Percentiles rank a stretch among this genome's conserved stretches.
These are phyloP conservation scores for Notarius lentiginosus DNA, from an alignment of 2,113 vertebrate genomes.

Conservation along the genomic window DNA sequence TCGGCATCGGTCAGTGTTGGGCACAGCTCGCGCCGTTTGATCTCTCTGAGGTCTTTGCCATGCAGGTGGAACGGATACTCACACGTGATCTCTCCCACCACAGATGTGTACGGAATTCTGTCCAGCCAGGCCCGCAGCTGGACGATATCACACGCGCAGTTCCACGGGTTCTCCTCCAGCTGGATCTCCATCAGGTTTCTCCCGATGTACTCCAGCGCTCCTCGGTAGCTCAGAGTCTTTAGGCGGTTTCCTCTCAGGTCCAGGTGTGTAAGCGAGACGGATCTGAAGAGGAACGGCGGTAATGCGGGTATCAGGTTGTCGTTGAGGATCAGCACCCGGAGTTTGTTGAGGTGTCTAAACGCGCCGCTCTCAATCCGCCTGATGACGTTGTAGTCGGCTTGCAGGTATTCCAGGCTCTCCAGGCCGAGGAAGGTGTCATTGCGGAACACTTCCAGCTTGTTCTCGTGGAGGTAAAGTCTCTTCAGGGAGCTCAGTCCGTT, in stretches of 20 bases:
- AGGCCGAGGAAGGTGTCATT: slow-evolving; percentile 96
- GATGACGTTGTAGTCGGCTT: slow-evolving; percentile 98
- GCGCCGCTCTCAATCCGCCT: slow-evolving; percentile 95
- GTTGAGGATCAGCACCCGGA: slow-evolving; percentile 95
- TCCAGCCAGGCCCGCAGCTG: slow-evolving; percentile 94
- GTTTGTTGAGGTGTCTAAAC: slow-evolving; percentile 91
- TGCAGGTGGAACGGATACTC: slow-evolving; percentile 98
- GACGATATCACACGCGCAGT: slow-evolving; percentile 93
- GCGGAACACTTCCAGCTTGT: slow-evolving; percentile 95
- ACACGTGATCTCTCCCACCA: slow-evolving; percentile 96
- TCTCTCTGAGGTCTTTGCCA: slow-evolving; percentile 93
- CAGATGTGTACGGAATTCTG: slow-evolving; percentile 91
- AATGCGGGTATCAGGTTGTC: slow-evolving; percentile 97
- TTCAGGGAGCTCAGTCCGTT: slow-evolving; percentile 88
- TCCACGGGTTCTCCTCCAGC: slow-evolving; percentile 98
- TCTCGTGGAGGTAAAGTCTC: slow-evolving; percentile 95
- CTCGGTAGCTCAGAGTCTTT: slow-evolving; percentile 90
- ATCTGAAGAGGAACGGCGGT: slow-evolving; percentile 93
- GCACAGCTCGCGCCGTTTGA: slow-evolving; percentile 89
- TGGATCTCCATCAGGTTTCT: slow-evolving; percentile 97
- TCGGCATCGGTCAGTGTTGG: slow-evolving; percentile 82
- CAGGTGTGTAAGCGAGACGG: slow-evolving; percentile 95
- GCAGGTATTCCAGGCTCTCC: slow-evolving; percentile 92
- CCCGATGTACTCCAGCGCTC: slow-evolving; percentile 93
- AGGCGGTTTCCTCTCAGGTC: slow-evolving; percentile 95